Percentiles rank a stretch among this genome's conserved stretches.
Conservation (phyloP, 2,113 vertebrate genomes). For the Thamnaconus septentrionalis region DNA sequence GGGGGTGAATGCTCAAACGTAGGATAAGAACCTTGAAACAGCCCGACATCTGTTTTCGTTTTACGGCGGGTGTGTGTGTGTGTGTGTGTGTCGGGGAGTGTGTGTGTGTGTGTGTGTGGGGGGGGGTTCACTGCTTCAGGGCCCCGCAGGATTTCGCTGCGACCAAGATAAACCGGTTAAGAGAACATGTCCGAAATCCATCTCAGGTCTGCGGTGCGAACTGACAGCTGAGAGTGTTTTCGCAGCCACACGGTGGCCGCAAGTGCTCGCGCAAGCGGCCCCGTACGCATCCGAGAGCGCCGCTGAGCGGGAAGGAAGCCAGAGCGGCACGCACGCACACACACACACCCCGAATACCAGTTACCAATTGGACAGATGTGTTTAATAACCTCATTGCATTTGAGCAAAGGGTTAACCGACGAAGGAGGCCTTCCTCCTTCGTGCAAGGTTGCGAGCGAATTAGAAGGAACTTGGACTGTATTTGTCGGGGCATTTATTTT, state of each 20-base stretch:
- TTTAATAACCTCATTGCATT: constrained; percentile 30
- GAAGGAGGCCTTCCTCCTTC: no score
- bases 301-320: constrained; percentile 26
- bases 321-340: constrained; percentile 15
- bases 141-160: constrained; percentile 61
- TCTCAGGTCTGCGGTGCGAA: constrained; percentile 45
- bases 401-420: background rate
- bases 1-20: constrained; percentile 53
- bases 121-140: constrained; percentile 66
- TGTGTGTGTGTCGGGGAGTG: no score
- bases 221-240: constrained; percentile 56
- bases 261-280: constrained; percentile 25
- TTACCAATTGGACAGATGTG: constrained; percentile 5
- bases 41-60: constrained; percentile 74
- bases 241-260: constrained; percentile 40
- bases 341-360: background rate
- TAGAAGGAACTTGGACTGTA: constrained; percentile 48
- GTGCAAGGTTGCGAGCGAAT: constrained; percentile 46
- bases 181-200: constrained; percentile 70
- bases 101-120: background rate
- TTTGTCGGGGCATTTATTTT: constrained; percentile 65
- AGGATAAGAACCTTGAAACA: constrained; percentile 61
- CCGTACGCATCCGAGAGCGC: constrained; percentile 30
- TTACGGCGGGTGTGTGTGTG: constrained; percentile 13
- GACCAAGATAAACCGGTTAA: constrained; percentile 72